Base-by-base conservation (phyloP, 2,888 invertebrate genomes). In the Trichogramma evanescens region DNA sequence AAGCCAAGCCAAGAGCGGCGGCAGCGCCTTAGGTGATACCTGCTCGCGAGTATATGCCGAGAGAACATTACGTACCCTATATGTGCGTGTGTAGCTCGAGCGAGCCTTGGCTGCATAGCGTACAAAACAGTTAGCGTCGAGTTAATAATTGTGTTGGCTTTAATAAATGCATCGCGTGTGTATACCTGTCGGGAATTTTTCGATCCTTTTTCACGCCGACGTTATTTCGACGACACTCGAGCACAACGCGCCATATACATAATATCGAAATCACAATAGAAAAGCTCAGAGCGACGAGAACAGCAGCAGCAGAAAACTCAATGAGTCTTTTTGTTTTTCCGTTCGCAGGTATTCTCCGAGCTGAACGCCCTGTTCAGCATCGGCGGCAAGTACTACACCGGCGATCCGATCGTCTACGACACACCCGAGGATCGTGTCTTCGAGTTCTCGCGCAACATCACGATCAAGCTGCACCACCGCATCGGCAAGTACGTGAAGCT, bases 401-500 rank as follows among this genome's bases (percentile, higher is more conserved):
- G 88, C 64, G 89, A 90, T 69, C 88, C 91, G 0, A 86, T 92
- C 66, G 86, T 84, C 10, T 88, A 84, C 79, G 82, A 84, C 53
- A 86, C 87, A 71, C 84, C 86, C 69, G 86, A 88, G 70, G 92
- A 93, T 78, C 82, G 83, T 62, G 88, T 89, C 68, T 89, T 91
- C 76, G 92, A 93, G 77, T 84, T 82, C 63, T 87, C 93, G 2
- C 82, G 92, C 13, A 91, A 92, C 79, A 86, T 95, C 52, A 85
- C 86, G 73, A 87, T 95, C 70, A 87, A 88, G 68, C 82, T 95
- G 44, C 89, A 91, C 72, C 87, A 91, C 72, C 83, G 89, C 53
- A 86, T 93, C 55, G 95, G 91, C 40, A 84, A 85, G 71, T 92
- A 86, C 81, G 88, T 94, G 62, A 89, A 89, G 72, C 80, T 89